These are phyloP conservation scores for Dryococelus australis DNA, from an alignment of 2,888 invertebrate species.

Conservation along the genomic window DNA sequence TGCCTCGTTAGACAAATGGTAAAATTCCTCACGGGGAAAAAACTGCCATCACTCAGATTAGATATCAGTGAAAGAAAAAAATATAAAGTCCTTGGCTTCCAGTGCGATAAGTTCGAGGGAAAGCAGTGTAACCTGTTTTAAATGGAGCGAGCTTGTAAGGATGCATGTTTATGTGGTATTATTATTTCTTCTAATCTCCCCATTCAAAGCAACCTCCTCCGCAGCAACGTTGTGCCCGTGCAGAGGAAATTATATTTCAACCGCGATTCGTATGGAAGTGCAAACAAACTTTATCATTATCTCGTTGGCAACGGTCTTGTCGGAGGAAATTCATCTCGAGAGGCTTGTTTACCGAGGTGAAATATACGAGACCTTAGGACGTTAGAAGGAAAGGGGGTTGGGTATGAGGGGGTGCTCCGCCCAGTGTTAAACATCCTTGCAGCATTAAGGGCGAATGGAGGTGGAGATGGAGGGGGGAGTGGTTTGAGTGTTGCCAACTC, in stretches of 20 bases:
- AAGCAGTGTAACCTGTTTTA: background rate
- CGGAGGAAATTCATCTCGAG: background rate
- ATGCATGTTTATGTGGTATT: background rate
- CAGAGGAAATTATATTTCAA: background rate
- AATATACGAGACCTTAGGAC: background rate
- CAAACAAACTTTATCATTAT: conserved; percentile 16
- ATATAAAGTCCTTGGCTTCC: too few species aligned
- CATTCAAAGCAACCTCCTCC: background rate
- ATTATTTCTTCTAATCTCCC: background rate
- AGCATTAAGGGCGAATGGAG: background rate
- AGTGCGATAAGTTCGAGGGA: background rate
- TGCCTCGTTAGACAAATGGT: too few species aligned
- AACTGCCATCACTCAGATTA: too few species aligned
- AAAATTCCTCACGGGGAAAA: too few species aligned
- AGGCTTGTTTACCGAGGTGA: conserved; percentile 1
- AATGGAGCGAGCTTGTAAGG: background rate
- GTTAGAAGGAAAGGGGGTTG: too few species aligned
- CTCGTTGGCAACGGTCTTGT: background rate
- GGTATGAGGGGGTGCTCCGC: background rate
- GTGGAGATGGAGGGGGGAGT: background rate
- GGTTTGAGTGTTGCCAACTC: background rate
- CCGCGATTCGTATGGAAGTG: background rate
- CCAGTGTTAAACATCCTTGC: background rate
- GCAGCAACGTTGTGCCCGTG: background rate
- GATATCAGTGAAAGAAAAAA: too few species aligned